Base-by-base conservation (phyloP, 2,797 vertebrate genomes). In the Catostomus latipinnis region DNA sequence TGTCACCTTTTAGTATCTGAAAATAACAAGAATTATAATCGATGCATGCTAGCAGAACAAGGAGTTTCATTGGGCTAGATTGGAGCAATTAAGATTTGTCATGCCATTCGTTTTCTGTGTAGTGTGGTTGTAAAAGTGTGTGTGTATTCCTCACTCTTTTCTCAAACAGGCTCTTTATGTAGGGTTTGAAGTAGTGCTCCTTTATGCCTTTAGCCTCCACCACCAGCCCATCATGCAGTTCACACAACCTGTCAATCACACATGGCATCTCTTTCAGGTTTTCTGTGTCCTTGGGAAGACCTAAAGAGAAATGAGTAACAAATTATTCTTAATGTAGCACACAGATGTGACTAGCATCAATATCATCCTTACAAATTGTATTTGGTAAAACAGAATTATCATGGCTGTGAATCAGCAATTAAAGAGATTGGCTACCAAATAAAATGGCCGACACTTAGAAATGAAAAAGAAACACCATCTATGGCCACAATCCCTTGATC, bases 151-250 rank as follows among this genome's bases (percentile, higher is more conserved):
- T 74, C 88, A 98, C 98, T 95, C 95, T 95, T 88, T 88, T 96
- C 43, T 97, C 93, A 87, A 96, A 96, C 0, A 99, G 94, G 63
- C 95, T 96, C 78, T 94, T 93, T 67, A 99, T 96, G 90, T 98
- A 98, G 0, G 97, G 97, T 82, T 94, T 99, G 86, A 98, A 99
- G 90, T 98, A 98, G 91, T 99, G 97, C 82, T 98, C 96, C 74
- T 98, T 98, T 92, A 99, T 98, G 86, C 96, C 96, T 84, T 98
- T 99, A 0, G 97, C 98, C 84, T 99, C 98, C 60, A 99, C 94
- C 12, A 96, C 91, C 84, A 99, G 93, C 6, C 98, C 98, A 0
- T 98, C 96, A 0, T 99, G 96, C 52, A 98, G 92, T 81, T 98
- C 95, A 68, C 98, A 99, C 4, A 99, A 87, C 0, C 89, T 76